phyloP scores from a whole-genome alignment of 2,888 invertebrate genomes.

The Polietes domitor region DNA sequence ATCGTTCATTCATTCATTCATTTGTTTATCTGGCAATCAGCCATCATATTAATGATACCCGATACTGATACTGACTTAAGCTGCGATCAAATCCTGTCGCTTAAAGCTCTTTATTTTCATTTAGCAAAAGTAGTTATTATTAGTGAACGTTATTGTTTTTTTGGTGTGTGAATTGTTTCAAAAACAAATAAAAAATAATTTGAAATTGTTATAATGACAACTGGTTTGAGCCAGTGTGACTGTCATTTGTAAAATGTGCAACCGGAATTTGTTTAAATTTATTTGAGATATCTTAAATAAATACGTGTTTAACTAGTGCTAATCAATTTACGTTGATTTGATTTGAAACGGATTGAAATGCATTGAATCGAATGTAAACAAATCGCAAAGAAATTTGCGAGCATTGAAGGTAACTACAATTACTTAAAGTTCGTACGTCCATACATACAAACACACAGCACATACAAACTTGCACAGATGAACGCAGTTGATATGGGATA shows the following conservation, averaged over 20 bases:
- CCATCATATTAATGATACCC: constrained; percentile 15
- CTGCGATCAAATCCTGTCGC: constrained; percentile 11
- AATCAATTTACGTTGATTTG: constrained; percentile 30
- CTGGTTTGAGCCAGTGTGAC: not conserved
- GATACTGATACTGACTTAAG: not conserved
- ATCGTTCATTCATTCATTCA: constrained; percentile 13
- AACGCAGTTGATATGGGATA: too few species aligned
- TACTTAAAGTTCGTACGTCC: not conserved
- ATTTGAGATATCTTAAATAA: constrained; percentile 26
- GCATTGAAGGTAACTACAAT: constrained; percentile 17
- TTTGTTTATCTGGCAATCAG: constrained; percentile 22
- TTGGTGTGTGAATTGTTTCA: not conserved
- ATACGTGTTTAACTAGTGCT: constrained; percentile 23
- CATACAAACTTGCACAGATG: not conserved
- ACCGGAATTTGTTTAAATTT: constrained; percentile 17
- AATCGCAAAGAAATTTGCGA: constrained; percentile 3
- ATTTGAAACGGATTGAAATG: constrained; percentile 10
- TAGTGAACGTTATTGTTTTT: not conserved
- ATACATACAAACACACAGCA: too few species aligned
- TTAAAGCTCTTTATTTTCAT: not conserved
- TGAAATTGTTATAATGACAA: constrained; percentile 10
- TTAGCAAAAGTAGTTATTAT: not conserved
- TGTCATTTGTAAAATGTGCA: constrained; percentile 21
- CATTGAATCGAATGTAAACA: constrained; percentile 15
- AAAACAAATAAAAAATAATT: not conserved